These are phyloP conservation scores for Drosophila fulvimacula DNA, from an alignment of 2,888 invertebrate genomes.

Conservation along the genomic window DNA sequence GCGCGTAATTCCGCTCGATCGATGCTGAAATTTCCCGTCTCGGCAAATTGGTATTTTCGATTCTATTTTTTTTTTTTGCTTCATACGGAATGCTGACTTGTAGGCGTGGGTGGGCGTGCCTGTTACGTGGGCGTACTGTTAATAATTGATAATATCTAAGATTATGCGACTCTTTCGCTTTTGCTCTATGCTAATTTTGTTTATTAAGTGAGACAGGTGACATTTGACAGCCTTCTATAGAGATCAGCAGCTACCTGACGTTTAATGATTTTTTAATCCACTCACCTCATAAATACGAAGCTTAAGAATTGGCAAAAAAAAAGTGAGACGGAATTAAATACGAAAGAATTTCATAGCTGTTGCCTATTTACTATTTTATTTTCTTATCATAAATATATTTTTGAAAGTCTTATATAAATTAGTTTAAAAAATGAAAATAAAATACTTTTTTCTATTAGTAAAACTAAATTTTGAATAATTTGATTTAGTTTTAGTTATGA, in stretches of 20 bases:
- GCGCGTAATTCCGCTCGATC: constrained; percentile 66
- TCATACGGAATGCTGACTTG: constrained; percentile 26
- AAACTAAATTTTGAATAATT: too few species aligned
- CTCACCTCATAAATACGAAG: neutral
- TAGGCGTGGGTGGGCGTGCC: constrained; percentile 48
- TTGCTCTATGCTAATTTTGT: constrained; percentile 26
- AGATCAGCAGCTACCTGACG: neutral
- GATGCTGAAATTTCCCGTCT: constrained; percentile 58
- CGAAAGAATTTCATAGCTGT: neutral
- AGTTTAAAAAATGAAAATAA: too few species aligned
- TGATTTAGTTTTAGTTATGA: too few species aligned
- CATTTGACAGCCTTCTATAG: constrained; percentile 31
- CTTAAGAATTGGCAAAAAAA: too few species aligned
- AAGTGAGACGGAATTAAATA: neutral
- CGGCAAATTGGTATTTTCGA: constrained; percentile 56
- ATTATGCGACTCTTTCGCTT: constrained; percentile 25
- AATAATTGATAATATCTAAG: constrained; percentile 41
- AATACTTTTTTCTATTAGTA: too few species aligned
- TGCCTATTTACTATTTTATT: too few species aligned
- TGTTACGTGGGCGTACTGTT: constrained; percentile 35
- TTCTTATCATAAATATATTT: neutral
- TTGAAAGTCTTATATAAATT: neutral
- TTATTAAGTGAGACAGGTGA: constrained; percentile 35
- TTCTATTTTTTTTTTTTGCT: constrained; percentile 25
- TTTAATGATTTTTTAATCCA: constrained; percentile 2